phyloP scores from a whole-genome alignment of 2,797 vertebrate genomes.

The Antrozous pallidus region DNA sequence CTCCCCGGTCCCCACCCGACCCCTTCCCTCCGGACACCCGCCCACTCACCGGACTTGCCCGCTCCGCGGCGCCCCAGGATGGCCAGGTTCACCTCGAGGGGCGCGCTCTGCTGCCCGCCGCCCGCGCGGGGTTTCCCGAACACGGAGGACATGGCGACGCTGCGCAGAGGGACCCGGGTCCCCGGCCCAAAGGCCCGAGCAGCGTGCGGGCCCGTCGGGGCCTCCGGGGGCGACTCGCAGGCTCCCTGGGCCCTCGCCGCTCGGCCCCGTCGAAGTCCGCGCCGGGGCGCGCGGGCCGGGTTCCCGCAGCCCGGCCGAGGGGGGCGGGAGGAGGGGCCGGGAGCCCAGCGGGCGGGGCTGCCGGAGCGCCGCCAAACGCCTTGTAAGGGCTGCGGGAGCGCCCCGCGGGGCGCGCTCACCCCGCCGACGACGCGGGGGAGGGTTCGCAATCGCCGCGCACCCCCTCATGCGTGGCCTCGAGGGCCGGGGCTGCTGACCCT shows the following conservation, averaged over 20 bases:
- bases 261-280: background rate
- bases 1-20: background rate
- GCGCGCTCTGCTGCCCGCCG: conserved; percentile 71
- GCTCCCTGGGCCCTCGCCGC: background rate
- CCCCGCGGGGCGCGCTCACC: conserved; percentile 1
- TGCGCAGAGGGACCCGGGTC: background rate
- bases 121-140: conserved; percentile 86
- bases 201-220: background rate
- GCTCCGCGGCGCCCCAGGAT: conserved; percentile 90
- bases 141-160: conserved; percentile 84
- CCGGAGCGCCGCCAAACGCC: conserved; percentile 77
- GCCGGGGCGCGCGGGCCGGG: background rate
- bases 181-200: background rate
- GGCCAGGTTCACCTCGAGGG: conserved; percentile 88
- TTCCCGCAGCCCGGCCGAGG: background rate
- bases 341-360: conserved; percentile 43
- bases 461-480: background rate
- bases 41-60: conserved; percentile 91
- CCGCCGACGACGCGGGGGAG: background rate
- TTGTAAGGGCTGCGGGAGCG: conserved; percentile 83
- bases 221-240: background rate
- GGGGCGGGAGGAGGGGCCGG: background rate
- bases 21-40: background rate
- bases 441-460: background rate
- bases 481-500: background rate